Base-by-base conservation (phyloP, 1,140 invertebrate species). In the Helicoverpa armigera region DNA sequence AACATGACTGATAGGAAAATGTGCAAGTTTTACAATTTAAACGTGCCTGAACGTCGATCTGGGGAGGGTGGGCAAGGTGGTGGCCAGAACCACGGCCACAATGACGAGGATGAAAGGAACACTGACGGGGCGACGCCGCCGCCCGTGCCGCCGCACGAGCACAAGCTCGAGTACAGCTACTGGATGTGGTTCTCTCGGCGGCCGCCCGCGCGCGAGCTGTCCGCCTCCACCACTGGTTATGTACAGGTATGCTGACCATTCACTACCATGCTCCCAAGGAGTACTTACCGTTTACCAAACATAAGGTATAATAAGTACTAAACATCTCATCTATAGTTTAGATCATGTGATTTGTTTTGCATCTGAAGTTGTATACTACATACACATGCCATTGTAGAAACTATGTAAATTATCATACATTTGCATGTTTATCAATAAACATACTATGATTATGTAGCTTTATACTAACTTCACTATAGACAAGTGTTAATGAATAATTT, bases 131-230 rank as follows among this genome's bases (percentile, higher is more conserved):
- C 89, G 23, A 61, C 89, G 56, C 96, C 96, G 76, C 94, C 97
- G 86, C 96, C 96, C 90, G 96, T 98, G 87, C 97, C 95, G 82
- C 96, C 96, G 84, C 96, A 97, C 80, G 97, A 99, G 90, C 98
- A 99, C 91, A 97, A 97, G 91, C 95, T 99, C 83, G 98, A 99
- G 92, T 98, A 98, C 95, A 96, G 97, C 58, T 99, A 99, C 94
- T 97, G 97, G 88, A 96, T 99, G 87, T 99, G 98, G 98, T 99
- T 97, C 93, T 98, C 98, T 85, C 96, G 97, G 85, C 95, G 98
- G 91, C 95, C 94, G 50, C 90, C 93, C 73, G 88, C 94, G 70
- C 88, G 94, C 82, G 92, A 93, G 43, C 88, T 93, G 56, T 92
- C 91, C 53, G 75, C 87, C 43, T 88, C 93, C 76, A 88, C 91